Base-by-base conservation (phyloP, 2,888 invertebrate species). In the Drosophila koepferae region DNA sequence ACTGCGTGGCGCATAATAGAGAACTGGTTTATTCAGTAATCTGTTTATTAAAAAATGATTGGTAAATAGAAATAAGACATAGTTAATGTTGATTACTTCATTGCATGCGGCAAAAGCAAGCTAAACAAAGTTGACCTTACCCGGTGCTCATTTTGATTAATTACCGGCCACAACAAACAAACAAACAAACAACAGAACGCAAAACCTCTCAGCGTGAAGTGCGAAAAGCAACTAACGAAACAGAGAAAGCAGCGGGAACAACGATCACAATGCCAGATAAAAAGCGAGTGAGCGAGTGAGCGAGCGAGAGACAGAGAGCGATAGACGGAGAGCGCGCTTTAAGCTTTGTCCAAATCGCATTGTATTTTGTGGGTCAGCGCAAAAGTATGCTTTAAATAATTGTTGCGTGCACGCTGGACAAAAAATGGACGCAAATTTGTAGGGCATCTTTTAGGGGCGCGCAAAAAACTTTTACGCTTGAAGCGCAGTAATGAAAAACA, bases 1-100 rank as follows among this genome's bases (percentile, higher is more conserved):
- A 81, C 96, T 96, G 86, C 95, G 95, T 16, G 94, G 94, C 34
- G 94, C 85, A 89, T 95, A 94, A 92, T 96, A 96, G 55, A 96
- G 93, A 83, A 92, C 81, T 38, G 93, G 93, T 81, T 92, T 92
- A 12, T 56, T 62, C 38, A 90, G 64, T 92, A 92, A 92, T 16
- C 69, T 78, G 8, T 23, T 18, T 31, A 28, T 14, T 38, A 41
- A 18, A n/a, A 31, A 38, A 55, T 6, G 10, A 18, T 40, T 12
- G 23, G 10, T 1, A 28, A 10, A 53, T 23, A 20, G 14, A 20
- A 9, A 54, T 54, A 58, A 53, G 36, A 53, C 34, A n/a, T 49
- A 40, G 14, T 55, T 66, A 20, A 40, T 34, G 49, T 73, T 65
- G 55, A 72, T 77, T 65, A 36, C 2, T 48, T 20, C 36, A 6